phyloP scores from a whole-genome alignment of 2,888 invertebrate genomes.

The Xanthia togata region DNA sequence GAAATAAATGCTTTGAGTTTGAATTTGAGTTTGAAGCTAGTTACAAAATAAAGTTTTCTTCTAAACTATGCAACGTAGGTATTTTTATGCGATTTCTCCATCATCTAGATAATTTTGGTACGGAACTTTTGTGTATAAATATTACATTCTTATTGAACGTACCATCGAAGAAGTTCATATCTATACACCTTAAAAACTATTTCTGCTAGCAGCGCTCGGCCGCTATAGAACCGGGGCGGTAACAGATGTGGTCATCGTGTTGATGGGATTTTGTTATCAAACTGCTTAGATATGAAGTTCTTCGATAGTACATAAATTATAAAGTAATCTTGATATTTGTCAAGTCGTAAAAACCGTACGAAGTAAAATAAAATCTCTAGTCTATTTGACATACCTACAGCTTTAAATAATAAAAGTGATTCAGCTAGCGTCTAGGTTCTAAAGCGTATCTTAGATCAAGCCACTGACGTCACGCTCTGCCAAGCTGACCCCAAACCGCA shows the following conservation, averaged over 20 bases:
- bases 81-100: background rate
- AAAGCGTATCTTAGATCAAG: slow-evolving; percentile 24
- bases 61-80: background rate
- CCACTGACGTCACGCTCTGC: slow-evolving; percentile 35
- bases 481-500: slow-evolving; percentile 24
- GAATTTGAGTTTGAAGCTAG: too few species aligned
- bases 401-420: background rate
- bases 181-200: too few species aligned
- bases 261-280: too few species aligned
- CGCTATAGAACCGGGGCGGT: too few species aligned
- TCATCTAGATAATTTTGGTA: background rate
- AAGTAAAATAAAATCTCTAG: background rate
- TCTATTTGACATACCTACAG: background rate
- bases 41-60: background rate
- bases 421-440: background rate
- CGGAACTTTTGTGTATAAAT: background rate
- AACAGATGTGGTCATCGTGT: too few species aligned
- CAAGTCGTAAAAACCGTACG: background rate
- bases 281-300: too few species aligned
- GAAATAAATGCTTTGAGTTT: too few species aligned
- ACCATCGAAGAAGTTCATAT: too few species aligned
- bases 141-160: background rate
- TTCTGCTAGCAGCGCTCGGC: too few species aligned
- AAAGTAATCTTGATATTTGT: background rate
- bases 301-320: too few species aligned